These are phyloP conservation scores for Fregata magnificens DNA, from an alignment of 2,113 vertebrate species.

Conservation along the genomic window DNA sequence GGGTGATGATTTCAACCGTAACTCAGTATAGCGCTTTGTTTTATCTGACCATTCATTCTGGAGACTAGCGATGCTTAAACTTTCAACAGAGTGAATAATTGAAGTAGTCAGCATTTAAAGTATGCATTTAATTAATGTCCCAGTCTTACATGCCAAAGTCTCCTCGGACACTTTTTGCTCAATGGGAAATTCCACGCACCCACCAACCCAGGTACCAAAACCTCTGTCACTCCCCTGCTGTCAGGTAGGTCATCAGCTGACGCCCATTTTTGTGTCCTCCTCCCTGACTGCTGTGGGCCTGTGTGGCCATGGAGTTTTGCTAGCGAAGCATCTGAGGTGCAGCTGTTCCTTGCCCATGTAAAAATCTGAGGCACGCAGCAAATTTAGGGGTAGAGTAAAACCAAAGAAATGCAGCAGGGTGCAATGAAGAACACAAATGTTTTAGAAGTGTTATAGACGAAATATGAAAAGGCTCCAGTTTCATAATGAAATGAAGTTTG, in stretches of 20 bases:
- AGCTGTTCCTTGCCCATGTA: neutral
- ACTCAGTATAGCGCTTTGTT: neutral
- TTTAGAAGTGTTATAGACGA: neutral
- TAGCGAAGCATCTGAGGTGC: neutral
- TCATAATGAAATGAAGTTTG: neutral
- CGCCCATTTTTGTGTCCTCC: neutral
- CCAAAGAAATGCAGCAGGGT: neutral
- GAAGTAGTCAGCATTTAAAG: neutral
- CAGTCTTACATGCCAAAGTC: neutral
- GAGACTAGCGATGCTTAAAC: neutral
- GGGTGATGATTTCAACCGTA: neutral
- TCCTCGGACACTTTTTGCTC: neutral
- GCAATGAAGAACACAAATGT: neutral
- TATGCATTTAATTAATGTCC: fast-evolving
- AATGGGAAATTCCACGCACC: neutral
- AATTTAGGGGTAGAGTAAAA: neutral
- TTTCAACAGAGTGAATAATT: neutral
- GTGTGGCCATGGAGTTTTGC: neutral
- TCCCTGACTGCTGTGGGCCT: neutral
- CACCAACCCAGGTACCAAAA: neutral
- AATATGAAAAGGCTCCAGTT: neutral
- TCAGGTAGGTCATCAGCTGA: neutral
- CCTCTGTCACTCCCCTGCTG: neutral
- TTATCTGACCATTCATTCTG: neutral
- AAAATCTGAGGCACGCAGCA: neutral